phyloP scores from a whole-genome alignment of 2,888 invertebrate species.

The Amiota communis region DNA sequence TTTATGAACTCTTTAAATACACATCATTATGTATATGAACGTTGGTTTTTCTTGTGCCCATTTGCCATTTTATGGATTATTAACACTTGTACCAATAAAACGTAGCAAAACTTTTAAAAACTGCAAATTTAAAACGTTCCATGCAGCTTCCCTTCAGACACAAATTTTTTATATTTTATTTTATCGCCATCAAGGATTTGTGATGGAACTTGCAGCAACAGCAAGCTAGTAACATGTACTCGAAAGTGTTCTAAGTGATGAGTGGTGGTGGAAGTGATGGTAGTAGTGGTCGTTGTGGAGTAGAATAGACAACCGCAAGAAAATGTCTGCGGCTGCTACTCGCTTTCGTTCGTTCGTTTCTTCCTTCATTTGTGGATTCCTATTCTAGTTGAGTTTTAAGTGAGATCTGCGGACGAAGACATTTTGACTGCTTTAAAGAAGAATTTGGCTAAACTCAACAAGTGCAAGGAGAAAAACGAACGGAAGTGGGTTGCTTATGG shows the following conservation, averaged over 20 bases:
- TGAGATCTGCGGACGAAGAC: not conserved
- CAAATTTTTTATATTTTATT: slow-evolving; percentile 42
- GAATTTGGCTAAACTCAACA: slow-evolving; percentile 48
- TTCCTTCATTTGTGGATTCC: not conserved
- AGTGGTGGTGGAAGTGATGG: too few relatives aligned
- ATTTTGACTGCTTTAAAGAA: slow-evolving; percentile 7
- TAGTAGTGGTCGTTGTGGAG: slow-evolving; percentile 28
- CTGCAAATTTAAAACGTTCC: slow-evolving; percentile 55
- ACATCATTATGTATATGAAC: not conserved
- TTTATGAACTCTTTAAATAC: slow-evolving; percentile 6
- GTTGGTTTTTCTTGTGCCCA: not conserved
- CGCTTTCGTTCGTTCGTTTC: slow-evolving; percentile 1
- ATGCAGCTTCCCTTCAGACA: slow-evolving; percentile 49
- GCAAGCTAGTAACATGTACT: slow-evolving; percentile 37
- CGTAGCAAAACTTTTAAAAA: slow-evolving; percentile 17
- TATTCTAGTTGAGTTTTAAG: slow-evolving; percentile 31
- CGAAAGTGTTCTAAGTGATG: slow-evolving; percentile 18
- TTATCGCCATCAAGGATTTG: slow-evolving; percentile 55
- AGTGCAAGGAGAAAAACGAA: slow-evolving; percentile 36
- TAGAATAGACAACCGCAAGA: slow-evolving; percentile 37
- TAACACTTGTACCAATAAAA: slow-evolving; percentile 20
- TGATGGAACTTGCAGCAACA: slow-evolving; percentile 29
- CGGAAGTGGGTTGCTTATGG: slow-evolving; percentile 4
- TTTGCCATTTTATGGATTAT: slow-evolving; percentile 14
- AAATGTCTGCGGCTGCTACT: slow-evolving; percentile 43